A percentile compares a stretch with the other conserved stretches of the same genome.
Evolutionary conservation across 2,888 invertebrate genomes (phyloP).

Genomic region (Sericinus montela): DNA sequence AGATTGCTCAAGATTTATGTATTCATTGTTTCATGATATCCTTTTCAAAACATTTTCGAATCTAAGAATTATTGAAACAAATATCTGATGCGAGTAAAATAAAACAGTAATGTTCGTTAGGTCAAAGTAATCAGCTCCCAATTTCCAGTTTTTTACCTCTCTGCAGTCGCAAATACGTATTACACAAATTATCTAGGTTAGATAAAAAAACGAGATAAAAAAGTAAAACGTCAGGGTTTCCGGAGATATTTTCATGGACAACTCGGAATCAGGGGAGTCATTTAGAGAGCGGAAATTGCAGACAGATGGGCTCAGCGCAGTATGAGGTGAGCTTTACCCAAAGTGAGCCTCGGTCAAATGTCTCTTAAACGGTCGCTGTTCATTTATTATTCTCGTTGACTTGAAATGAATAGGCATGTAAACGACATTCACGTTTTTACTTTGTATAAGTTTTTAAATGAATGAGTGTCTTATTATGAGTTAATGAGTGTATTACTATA

Average conservation of each 20-base stretch:
- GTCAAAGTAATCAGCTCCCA: too few species aligned
- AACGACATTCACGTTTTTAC: not conserved
- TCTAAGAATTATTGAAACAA: too few species aligned
- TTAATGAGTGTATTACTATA: too few species aligned
- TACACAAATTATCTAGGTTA: constrained; percentile 31
- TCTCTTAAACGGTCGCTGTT: not conserved
- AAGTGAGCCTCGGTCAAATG: constrained; percentile 50
- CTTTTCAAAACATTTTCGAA: too few species aligned
- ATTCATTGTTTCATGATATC: too few species aligned
- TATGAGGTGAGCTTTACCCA: constrained; percentile 46
- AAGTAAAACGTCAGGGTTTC: constrained; percentile 53
- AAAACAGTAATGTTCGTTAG: too few species aligned
- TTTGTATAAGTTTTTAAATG: not conserved
- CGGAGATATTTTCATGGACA: constrained; percentile 42
- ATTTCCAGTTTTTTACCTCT: too few species aligned
- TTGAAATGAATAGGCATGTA: constrained; percentile 1
- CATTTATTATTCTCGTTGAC: constrained; percentile 12
- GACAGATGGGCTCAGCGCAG: constrained; percentile 44
- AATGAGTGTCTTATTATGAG: not conserved
- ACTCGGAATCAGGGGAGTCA: constrained; percentile 47
- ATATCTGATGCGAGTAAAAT: too few species aligned
- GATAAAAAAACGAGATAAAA: constrained; percentile 53
- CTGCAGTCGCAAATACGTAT: constrained; percentile 11
- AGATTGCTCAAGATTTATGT: too few species aligned
- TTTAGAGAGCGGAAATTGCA: constrained; percentile 47